Evolutionary conservation across 92 coral and sea anemone genomes (phyloP).

Genomic region (Porites rus): DNA sequence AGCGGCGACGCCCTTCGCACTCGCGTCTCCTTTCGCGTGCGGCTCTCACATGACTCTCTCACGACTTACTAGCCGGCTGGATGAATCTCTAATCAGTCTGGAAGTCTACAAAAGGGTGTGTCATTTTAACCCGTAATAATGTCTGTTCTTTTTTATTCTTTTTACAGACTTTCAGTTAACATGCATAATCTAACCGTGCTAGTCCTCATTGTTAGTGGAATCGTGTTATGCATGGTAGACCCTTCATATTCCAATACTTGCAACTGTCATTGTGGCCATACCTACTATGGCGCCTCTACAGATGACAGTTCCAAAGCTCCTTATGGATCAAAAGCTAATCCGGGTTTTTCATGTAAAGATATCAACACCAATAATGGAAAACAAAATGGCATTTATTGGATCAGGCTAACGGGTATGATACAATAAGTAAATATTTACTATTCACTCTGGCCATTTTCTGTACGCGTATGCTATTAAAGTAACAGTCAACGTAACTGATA

Average conservation of each 20-base stretch:
- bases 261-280: neutral
- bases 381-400: constrained; percentile 18
- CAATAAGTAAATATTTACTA: too few species aligned
- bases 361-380: neutral
- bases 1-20: too few species aligned
- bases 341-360: constrained; percentile 26
- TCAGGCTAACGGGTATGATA: constrained; percentile 15
- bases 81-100: too few species aligned
- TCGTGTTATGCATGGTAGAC: neutral
- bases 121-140: too few species aligned
- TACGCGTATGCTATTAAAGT: too few species aligned
- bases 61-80: too few species aligned
- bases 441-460: too few species aligned
- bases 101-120: too few species aligned
- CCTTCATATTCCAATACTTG: neutral
- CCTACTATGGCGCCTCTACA: neutral
- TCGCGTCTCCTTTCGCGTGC: too few species aligned
- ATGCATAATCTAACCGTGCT: neutral
- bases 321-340: neutral
- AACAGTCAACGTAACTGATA: too few species aligned
- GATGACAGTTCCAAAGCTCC: neutral
- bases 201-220: neutral
- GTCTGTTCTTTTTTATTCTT: neutral
- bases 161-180: neutral
- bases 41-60: too few species aligned